phyloP scores from a whole-genome alignment of 2,888 invertebrate species.

The Metalampra italica region DNA sequence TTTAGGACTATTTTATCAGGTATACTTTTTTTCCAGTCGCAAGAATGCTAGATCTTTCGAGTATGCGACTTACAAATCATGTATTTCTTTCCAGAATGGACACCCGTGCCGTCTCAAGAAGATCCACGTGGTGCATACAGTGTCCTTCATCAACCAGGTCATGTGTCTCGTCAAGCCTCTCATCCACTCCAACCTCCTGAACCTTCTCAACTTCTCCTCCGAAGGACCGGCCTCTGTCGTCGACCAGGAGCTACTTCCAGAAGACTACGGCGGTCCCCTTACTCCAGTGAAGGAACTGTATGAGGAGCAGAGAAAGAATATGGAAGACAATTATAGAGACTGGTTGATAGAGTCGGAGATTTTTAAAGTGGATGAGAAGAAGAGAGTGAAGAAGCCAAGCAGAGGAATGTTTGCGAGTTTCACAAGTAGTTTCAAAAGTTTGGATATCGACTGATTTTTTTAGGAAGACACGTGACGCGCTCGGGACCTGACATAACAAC shows the following conservation, averaged over 20 bases:
- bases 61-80: too few species aligned
- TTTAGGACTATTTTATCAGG: too few species aligned
- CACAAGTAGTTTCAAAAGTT: slow-evolving; percentile 68
- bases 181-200: slow-evolving; percentile 80
- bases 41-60: too few species aligned
- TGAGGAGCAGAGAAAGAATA: slow-evolving; percentile 72
- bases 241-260: slow-evolving; percentile 61
- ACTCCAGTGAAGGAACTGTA: slow-evolving; percentile 74
- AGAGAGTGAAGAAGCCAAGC: slow-evolving; percentile 66
- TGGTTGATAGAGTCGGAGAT: slow-evolving; percentile 81
- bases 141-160: slow-evolving; percentile 83
- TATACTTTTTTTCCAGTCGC: too few species aligned
- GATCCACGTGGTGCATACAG: slow-evolving; percentile 82
- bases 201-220: slow-evolving; percentile 78
- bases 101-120: slow-evolving; percentile 82
- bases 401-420: slow-evolving; percentile 72
- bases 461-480: slow-evolving; percentile 16
- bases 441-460: slow-evolving; percentile 65
- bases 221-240: slow-evolving; percentile 70
- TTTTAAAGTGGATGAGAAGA: slow-evolving; percentile 74
- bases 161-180: slow-evolving; percentile 82
- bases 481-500: slow-evolving; percentile 36
- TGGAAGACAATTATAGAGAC: slow-evolving; percentile 78
- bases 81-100: slow-evolving; percentile 74
- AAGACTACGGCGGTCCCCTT: slow-evolving; percentile 81